Conservation (phyloP, 2,113 vertebrate species). For the Chloropsis cyanopogon region DNA sequence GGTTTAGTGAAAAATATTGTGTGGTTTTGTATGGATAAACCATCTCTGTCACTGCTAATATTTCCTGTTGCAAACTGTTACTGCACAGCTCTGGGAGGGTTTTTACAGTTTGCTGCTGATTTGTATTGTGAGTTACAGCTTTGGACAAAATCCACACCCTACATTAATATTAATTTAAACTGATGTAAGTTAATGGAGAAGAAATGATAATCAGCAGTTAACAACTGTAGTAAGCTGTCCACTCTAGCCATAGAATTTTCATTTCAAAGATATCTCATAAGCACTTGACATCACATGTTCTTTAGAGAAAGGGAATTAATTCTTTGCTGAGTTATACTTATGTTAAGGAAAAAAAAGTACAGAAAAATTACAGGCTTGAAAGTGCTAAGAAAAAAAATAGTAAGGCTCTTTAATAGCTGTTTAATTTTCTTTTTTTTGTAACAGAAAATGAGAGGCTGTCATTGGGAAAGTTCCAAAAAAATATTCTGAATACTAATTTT, state of each 20-base stretch:
- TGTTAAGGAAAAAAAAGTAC: not conserved
- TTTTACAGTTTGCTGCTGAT: not conserved
- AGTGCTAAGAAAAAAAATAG: not conserved
- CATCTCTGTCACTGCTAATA: not conserved
- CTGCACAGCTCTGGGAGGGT: not conserved
- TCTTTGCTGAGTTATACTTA: not conserved
- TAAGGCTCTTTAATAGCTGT: not conserved
- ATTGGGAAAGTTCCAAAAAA: not conserved
- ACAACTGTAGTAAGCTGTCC: not conserved
- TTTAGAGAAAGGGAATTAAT: not conserved
- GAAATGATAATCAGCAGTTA: not conserved
- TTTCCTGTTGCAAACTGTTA: not conserved
- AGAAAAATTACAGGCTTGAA: not conserved
- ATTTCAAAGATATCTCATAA: not conserved
- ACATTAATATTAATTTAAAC: constrained; percentile 10
- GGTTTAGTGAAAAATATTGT: not conserved
- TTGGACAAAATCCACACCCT: constrained; percentile 19
- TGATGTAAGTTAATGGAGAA: not conserved
- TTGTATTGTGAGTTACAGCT: not conserved
- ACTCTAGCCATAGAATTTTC: not conserved
- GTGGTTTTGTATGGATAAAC: not conserved
- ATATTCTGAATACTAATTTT: not conserved
- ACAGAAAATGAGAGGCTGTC: not conserved
- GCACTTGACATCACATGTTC: not conserved
- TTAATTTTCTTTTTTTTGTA: not conserved